Conservation (phyloP, 2,888 invertebrate species). For the Itoplectis maculator region DNA sequence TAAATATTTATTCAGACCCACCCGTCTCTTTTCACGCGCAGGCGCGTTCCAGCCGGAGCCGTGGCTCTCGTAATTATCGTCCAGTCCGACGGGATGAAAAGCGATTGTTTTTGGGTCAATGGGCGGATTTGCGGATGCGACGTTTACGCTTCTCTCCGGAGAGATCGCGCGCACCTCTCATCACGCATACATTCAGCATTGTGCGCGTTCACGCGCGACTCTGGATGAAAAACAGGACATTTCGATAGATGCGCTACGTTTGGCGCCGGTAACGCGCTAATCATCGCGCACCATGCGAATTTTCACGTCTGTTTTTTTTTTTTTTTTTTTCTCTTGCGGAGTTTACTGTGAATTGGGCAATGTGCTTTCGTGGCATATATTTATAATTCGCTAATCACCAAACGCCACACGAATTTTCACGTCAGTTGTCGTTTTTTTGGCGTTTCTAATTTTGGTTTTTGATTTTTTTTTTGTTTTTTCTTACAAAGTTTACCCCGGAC, state of each 20-base stretch:
- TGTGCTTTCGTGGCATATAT: slow-evolving; percentile 14
- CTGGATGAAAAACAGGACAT: not conserved
- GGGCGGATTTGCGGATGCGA: slow-evolving; percentile 32
- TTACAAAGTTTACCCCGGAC: not conserved
- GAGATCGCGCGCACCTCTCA: slow-evolving; percentile 1
- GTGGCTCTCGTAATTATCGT: slow-evolving; percentile 35
- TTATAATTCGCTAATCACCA: too few species aligned
- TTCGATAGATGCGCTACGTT: not conserved
- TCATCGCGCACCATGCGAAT: not conserved
- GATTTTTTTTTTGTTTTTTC: not conserved
- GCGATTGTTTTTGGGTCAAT: slow-evolving; percentile 45
- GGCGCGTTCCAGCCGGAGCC: not conserved
- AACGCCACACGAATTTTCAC: too few species aligned
- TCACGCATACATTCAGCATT: slow-evolving; percentile 4
- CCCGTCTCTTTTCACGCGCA: slow-evolving; percentile 14
- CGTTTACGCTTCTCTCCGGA: slow-evolving; percentile 8
- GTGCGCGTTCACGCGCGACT: not conserved
- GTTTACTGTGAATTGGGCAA: not conserved
- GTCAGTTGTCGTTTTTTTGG: not conserved
- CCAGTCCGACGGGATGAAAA: slow-evolving; percentile 12
- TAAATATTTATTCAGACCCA: slow-evolving; percentile 45
- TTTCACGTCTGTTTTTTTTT: not conserved
- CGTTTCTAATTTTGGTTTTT: not conserved
- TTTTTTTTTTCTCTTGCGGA: slow-evolving; percentile 2
- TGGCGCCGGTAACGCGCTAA: slow-evolving; percentile 1